Conservation (phyloP, 2,113 vertebrate genomes). For the Hystrix brachyura region DNA sequence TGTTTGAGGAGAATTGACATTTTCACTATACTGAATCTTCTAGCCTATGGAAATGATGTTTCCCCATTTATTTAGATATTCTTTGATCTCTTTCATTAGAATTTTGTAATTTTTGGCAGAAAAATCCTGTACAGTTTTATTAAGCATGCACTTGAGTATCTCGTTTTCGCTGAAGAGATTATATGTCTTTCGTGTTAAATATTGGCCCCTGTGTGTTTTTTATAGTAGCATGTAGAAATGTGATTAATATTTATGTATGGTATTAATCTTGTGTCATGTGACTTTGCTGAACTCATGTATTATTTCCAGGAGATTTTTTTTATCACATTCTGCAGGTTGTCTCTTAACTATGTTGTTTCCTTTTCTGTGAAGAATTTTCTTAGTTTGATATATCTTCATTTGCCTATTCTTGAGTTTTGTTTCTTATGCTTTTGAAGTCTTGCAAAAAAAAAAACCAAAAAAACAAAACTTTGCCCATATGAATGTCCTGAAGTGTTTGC, state of each 20-base stretch:
- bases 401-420: background rate
- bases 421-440: background rate
- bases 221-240: background rate
- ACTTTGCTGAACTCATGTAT: slow-evolving; percentile 24
- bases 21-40: background rate
- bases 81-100: background rate
- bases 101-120: background rate
- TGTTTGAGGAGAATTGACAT: background rate
- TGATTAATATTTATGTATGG: background rate
- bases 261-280: background rate
- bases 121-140: background rate
- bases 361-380: background rate
- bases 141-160: background rate
- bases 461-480: background rate
- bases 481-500: background rate
- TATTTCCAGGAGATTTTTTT: background rate
- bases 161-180: slow-evolving; percentile 14
- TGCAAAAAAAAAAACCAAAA: background rate
- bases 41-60: background rate
- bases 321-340: background rate
- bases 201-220: background rate
- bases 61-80: background rate
- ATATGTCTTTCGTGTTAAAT: background rate
- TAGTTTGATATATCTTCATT: background rate
- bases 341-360: background rate